Base-by-base conservation (phyloP, 2,888 invertebrate genomes). In the Blastobasis lacticolella region DNA sequence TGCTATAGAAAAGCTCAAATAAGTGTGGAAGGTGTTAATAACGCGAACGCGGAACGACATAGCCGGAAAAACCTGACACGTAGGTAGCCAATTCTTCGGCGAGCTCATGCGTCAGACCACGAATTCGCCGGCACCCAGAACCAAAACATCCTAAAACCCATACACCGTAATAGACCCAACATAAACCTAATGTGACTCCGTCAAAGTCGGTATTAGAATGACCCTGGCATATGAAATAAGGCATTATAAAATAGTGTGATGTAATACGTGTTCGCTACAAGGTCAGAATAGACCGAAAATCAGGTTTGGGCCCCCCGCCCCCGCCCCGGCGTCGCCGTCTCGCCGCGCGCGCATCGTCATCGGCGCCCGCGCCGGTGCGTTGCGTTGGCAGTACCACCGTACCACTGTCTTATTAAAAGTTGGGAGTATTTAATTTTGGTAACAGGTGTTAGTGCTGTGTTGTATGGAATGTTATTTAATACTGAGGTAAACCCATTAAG, bases 241-340 rank as follows among this genome's bases (percentile, higher is more conserved):
- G 75, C 81, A 71, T 80, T 81, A 77, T 75, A 73, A 71, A 68
- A 64, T 69, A 71, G 63, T 75, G 78, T 86, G 86, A 86, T 83
- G 85, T 86, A 88, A 82, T 78, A 78, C 75, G 75, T 75, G 82
- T 76, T 71, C 70, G 77, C 69, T 63, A 71, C 82, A 88, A 88
- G 88, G 88, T 88, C 88, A 85, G 71, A 72, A 78, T 86, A 86
- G 84, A 86, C 86, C 87, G 79, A 86, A 87, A 85, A 85, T 85
- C 85, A 83, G 83, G 88, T 85, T 88, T 86, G 68, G 65, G 57
- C 57, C 66, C 69, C 71, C 67, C 57, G 64, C 59, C 57, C 63
- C 62, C 66, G 60, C 57, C 56, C 53, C 51, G 42, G 10, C 10
- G 5, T 42, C 42, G 42, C 9, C 42, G 42, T 10, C n/a, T 42